These are phyloP conservation scores for Cuculus canorus DNA, from an alignment of 2,797 vertebrate species.

Conservation along the genomic window DNA sequence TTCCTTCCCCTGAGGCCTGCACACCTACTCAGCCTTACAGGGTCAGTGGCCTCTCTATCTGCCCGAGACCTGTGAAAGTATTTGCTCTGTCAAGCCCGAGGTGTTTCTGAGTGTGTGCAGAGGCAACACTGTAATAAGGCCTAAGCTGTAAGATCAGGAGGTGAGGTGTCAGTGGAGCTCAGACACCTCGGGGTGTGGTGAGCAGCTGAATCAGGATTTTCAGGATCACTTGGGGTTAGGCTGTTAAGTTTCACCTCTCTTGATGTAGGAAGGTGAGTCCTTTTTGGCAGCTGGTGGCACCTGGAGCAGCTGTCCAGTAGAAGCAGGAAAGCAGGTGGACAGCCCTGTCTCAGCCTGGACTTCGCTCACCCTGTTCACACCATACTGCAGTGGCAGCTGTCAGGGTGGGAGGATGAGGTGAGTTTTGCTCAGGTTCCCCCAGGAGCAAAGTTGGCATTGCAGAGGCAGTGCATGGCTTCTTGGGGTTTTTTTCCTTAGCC, in stretches of 20 bases:
- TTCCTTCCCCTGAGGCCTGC: not conserved
- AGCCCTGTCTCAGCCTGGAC: not conserved
- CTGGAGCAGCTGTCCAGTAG: not conserved
- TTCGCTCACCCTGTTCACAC: not conserved
- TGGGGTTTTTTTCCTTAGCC: not conserved
- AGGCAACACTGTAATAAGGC: not conserved
- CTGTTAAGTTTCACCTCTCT: not conserved
- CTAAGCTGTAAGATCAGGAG: not conserved
- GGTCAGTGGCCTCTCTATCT: not conserved
- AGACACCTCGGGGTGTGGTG: accelerated
- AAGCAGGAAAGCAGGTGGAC: not conserved
- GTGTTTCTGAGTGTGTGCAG: not conserved
- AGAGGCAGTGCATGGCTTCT: not conserved
- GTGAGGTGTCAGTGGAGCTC: not conserved
- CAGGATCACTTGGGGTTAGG: not conserved
- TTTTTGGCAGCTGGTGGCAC: not conserved
- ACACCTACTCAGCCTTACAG: accelerated
- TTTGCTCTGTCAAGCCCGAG: not conserved
- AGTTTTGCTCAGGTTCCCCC: not conserved
- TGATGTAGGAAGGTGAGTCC: not conserved
- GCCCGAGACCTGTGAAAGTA: not conserved
- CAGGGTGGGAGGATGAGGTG: not conserved
- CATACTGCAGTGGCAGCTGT: not conserved
- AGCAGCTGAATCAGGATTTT: not conserved
- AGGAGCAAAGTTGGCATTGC: not conserved